A percentile compares a stretch with the other conserved stretches of the same genome.
Conservation (phyloP, 2,888 invertebrate genomes). For the Drosophila flavopinicola region DNA sequence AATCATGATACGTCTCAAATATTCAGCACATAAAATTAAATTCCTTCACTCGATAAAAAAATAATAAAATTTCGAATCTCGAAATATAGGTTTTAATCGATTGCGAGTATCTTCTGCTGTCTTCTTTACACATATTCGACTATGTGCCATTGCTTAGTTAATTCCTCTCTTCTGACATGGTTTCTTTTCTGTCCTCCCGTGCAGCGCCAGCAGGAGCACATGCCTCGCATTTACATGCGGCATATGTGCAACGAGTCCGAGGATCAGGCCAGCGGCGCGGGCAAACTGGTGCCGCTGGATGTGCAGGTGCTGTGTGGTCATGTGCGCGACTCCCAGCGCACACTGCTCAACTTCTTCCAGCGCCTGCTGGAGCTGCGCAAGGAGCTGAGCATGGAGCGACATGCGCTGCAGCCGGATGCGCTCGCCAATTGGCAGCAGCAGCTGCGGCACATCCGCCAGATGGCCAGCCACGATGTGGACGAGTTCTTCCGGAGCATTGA, state of each 20-base stretch:
- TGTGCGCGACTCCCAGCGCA: slow-evolving; percentile 77
- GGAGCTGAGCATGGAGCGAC: slow-evolving; percentile 83
- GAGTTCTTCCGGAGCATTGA: slow-evolving; percentile 58
- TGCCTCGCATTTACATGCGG: slow-evolving; percentile 89
- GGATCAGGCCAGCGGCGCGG: slow-evolving; percentile 25
- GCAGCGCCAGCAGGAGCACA: slow-evolving; percentile 87
- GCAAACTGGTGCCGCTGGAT: slow-evolving; percentile 55
- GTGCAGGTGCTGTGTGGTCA: slow-evolving; percentile 57
- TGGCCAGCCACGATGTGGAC: slow-evolving; percentile 47
- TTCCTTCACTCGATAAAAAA: too few relatives aligned
- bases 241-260: slow-evolving; percentile 89
- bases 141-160: too few relatives aligned
- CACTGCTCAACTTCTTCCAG: slow-evolving; percentile 67
- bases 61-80: too few relatives aligned
- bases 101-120: too few relatives aligned
- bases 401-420: not conserved
- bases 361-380: slow-evolving; percentile 84
- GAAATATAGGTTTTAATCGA: too few relatives aligned
- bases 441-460: slow-evolving; percentile 37
- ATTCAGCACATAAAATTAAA: too few relatives aligned
- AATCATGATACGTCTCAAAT: too few relatives aligned
- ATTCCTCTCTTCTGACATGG: too few relatives aligned
- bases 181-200: slow-evolving; percentile 60
- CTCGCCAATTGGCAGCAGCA: slow-evolving; percentile 48
- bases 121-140: too few relatives aligned